Base-by-base conservation (phyloP, 2,113 vertebrate genomes). In the Numenius arquata region DNA sequence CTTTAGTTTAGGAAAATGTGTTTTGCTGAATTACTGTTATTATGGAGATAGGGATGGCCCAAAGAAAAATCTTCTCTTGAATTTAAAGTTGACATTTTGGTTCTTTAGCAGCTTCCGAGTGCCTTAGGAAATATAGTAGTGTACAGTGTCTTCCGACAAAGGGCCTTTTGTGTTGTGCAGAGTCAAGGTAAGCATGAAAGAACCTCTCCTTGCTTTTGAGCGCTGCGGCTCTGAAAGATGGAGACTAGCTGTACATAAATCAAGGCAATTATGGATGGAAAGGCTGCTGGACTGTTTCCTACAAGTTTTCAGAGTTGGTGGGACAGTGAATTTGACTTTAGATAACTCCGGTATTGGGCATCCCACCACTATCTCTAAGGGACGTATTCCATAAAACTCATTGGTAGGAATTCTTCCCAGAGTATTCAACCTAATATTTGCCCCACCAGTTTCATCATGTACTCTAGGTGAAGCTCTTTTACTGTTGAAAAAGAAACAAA, bases 11-110 rank as follows among this genome's bases (percentile, higher is more conserved):
- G 74, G 41, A 83, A 83, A 80, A 88, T 83, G 21, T 72, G 34
- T 87, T 96, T 88, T 93, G 22, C 58, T 92, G 80, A 92, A 89
- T 84, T 89, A 78, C 43, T 75, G 70, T 79, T 81, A 47, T 75
- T 65, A 58, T 58, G 62, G 66, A 29, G 47, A 80, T n/a, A 82
- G 13, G 12, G 13, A 9, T 72, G 30, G 48, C 47, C 72, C 10
- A 15, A 77, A 86, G 50, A 83, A 55, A 94, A 90, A 71, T 83
- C 38, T 85, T 11, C 20, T 65, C 45, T 52, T 58, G 58, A 80
- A 90, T 94, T 93, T 84, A 85, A 74, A 84, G 23, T 30, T 94
- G 56, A 50, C 61, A 70, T 88, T 87, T 86, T 47, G 13, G 27
- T 80, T 61, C 56, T 91, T 75, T 85, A 89, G 61, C 52, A 92